These are phyloP conservation scores for Apotomis turbidana DNA, from an alignment of 2,888 invertebrate genomes.

Conservation along the genomic window DNA sequence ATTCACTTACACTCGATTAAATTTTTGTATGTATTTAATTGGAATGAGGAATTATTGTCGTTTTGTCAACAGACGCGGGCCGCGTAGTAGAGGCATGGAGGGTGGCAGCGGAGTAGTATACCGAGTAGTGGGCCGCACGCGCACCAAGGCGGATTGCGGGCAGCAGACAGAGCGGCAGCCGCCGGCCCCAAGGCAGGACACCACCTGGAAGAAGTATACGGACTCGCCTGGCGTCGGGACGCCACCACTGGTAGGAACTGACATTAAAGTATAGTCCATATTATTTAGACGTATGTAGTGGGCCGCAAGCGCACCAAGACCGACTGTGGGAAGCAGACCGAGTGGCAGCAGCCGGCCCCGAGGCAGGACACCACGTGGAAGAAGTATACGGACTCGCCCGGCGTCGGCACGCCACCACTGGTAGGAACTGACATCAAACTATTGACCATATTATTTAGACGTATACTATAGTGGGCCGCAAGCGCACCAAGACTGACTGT, in stretches of 20 bases:
- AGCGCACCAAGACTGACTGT: slow-evolving; percentile 78
- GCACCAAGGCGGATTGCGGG: slow-evolving; percentile 79
- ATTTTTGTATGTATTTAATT: background rate
- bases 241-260: slow-evolving; percentile 69
- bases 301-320: slow-evolving; percentile 78
- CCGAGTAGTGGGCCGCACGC: slow-evolving; percentile 76
- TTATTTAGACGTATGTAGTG: slow-evolving; percentile 48
- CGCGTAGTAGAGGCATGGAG: slow-evolving; percentile 82
- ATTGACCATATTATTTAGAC: too few relatives aligned
- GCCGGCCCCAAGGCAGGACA: slow-evolving; percentile 70
- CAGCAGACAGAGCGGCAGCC: slow-evolving; percentile 79
- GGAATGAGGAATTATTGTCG: background rate
- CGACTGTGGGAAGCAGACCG: slow-evolving; percentile 79
- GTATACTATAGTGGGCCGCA: slow-evolving; percentile 66
- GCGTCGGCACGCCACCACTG: slow-evolving; percentile 84
- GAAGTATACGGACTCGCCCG: slow-evolving; percentile 86
- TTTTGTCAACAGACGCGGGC: slow-evolving; percentile 74
- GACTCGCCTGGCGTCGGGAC: slow-evolving; percentile 86
- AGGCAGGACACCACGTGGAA: slow-evolving; percentile 85
- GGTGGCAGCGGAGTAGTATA: slow-evolving; percentile 83
- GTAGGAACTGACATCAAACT: slow-evolving; percentile 47
- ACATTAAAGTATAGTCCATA: too few relatives aligned
- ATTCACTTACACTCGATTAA: slow-evolving; percentile 1
- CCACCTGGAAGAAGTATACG: slow-evolving; percentile 86
- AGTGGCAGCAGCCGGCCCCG: slow-evolving; percentile 67